Conservation (phyloP, 2,888 invertebrate genomes). For the Trypoxylon attenuatum region DNA sequence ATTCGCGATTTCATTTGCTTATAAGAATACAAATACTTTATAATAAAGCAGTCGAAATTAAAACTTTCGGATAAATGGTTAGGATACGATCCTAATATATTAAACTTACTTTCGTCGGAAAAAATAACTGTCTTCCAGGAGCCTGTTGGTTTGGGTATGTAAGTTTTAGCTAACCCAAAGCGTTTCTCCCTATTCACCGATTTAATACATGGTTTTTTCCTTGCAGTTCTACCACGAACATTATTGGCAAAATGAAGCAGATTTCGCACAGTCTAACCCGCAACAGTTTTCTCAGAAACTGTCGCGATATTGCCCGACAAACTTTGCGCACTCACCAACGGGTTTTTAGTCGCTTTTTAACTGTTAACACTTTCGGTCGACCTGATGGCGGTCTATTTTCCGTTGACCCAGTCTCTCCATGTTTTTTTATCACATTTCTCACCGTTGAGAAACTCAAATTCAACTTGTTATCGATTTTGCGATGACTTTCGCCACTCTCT, state of each 20-base stretch:
- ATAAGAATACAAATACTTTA: no score
- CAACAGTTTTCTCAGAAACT: neutral
- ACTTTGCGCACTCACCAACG: constrained; percentile 1
- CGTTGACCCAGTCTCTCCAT: neutral
- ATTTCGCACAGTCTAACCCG: neutral
- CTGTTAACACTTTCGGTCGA: neutral
- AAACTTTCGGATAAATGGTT: no score
- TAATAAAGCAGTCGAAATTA: no score
- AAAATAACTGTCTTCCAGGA: neutral
- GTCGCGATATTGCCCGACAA: neutral
- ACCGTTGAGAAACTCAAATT: constrained; percentile 2
- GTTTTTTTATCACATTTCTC: neutral
- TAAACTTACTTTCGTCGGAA: neutral
- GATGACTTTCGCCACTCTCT: no score
- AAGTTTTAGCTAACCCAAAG: neutral
- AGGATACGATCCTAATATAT: no score
- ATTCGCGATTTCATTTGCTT: no score
- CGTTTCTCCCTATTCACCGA: neutral
- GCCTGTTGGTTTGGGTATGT: neutral
- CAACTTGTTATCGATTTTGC: no score
- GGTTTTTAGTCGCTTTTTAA: constrained; percentile 5
- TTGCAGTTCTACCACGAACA: neutral
- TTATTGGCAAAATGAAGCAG: constrained; percentile 1
- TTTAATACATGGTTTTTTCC: neutral
- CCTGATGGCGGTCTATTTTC: constrained; percentile 2